Evolutionary conservation across 2,888 invertebrate genomes (phyloP).

Genomic region (Perdita meconis): DNA sequence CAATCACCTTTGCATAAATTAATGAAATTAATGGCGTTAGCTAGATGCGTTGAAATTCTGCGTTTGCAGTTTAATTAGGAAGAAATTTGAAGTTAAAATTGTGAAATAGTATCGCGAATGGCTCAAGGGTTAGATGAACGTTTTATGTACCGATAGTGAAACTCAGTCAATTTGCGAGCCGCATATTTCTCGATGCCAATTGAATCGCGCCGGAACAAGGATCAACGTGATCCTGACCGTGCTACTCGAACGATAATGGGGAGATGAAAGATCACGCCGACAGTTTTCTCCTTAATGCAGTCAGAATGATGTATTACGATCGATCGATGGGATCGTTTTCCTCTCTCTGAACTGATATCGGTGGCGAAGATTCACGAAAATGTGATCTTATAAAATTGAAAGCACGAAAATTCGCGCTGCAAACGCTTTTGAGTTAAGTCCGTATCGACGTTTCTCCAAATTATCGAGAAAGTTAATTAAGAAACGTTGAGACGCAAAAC

Average conservation of each 20-base stretch:
- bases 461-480: conserved; percentile 38
- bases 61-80: no score
- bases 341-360: background rate
- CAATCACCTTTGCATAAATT: background rate
- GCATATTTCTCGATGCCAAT: conserved; percentile 33
- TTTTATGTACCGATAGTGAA: conserved; percentile 4
- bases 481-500: conserved; percentile 3
- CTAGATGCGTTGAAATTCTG: background rate
- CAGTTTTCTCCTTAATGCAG: conserved; percentile 55
- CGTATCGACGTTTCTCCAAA: conserved; percentile 1
- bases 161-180: conserved; percentile 4
- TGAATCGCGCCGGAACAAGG: conserved; percentile 39
- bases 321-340: conserved; percentile 9
- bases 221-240: conserved; percentile 57
- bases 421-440: background rate
- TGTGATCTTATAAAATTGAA: background rate
- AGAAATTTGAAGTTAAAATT: background rate
- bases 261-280: conserved; percentile 60
- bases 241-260: conserved; percentile 56
- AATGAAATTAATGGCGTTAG: background rate
- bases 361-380: background rate
- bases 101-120: no score
- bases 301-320: conserved; percentile 43
- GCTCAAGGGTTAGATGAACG: no score
- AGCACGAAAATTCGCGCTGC: background rate